phyloP scores from a whole-genome alignment of 1,140 invertebrate species.

The Trachymyrmex cornetzi region DNA sequence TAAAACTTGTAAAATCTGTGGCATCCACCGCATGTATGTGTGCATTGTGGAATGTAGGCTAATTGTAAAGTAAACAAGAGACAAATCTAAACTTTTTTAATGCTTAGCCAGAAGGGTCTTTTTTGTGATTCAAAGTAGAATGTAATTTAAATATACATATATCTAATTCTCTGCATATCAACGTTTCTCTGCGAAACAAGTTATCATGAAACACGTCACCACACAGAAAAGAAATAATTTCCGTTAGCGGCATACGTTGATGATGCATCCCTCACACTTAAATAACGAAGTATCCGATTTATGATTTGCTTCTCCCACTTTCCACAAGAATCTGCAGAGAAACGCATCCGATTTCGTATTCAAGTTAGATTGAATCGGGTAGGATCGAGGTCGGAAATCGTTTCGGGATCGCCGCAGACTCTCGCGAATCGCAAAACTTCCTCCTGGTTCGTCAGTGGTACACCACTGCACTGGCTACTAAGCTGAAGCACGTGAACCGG shows the following conservation, averaged over 20 bases:
- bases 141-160: constrained; percentile 13
- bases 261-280: background rate
- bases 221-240: constrained; percentile 50
- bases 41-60: background rate
- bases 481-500: constrained; percentile 32
- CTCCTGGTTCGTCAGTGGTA: constrained; percentile 26
- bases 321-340: constrained; percentile 12
- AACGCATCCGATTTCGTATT: constrained; percentile 20
- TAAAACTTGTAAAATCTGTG: background rate
- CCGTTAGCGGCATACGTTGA: constrained; percentile 16
- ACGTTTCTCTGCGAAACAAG: constrained; percentile 43
- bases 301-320: constrained; percentile 12
- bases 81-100: constrained; percentile 1
- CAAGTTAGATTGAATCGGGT: constrained; percentile 70
- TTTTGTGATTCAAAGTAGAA: background rate
- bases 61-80: background rate
- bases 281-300: constrained; percentile 57
- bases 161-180: constrained; percentile 19
- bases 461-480: constrained; percentile 21
- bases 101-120: background rate
- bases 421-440: constrained; percentile 64
- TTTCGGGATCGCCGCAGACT: constrained; percentile 53
- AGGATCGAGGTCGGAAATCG: constrained; percentile 49
- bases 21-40: background rate
- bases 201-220: constrained; percentile 15